These are phyloP conservation scores for Caerostris extrusa DNA, from an alignment of 1,140 invertebrate genomes.

Conservation along the genomic window DNA sequence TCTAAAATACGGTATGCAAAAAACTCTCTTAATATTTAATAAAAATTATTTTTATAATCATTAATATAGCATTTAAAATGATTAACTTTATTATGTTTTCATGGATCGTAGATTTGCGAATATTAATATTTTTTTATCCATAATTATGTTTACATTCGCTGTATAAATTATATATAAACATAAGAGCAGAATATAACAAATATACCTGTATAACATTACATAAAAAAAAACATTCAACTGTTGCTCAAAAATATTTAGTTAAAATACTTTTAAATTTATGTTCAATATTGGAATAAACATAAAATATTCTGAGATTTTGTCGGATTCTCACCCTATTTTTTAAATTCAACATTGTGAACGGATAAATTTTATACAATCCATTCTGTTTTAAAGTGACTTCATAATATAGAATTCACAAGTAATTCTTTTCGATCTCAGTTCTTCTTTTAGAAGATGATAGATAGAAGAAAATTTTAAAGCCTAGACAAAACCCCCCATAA, in stretches of 20 bases:
- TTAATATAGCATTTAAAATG: too few relatives aligned
- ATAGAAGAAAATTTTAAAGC: conserved; percentile 1
- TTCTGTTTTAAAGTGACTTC: not conserved
- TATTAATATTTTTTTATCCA: too few relatives aligned
- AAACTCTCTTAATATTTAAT: too few relatives aligned
- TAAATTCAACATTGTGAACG: not conserved
- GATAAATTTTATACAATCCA: not conserved
- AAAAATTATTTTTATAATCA: too few relatives aligned
- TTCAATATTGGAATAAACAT: not conserved
- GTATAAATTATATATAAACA: too few relatives aligned
- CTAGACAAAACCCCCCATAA: not conserved
- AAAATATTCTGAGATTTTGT: not conserved
- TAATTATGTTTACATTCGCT: too few relatives aligned
- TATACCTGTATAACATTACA: not conserved
- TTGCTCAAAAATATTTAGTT: not conserved
- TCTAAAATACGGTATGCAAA: too few relatives aligned
- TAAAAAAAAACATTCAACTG: not conserved
- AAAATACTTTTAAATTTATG: not conserved
- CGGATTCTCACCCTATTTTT: not conserved
- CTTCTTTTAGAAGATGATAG: not conserved
- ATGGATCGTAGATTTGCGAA: too few relatives aligned
- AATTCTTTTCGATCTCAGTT: not conserved
- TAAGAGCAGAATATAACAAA: not conserved
- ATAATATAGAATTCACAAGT: conserved; percentile 1
- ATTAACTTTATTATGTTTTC: too few relatives aligned